Conservation (phyloP, 2,888 invertebrate species). For the Drepana falcataria region DNA sequence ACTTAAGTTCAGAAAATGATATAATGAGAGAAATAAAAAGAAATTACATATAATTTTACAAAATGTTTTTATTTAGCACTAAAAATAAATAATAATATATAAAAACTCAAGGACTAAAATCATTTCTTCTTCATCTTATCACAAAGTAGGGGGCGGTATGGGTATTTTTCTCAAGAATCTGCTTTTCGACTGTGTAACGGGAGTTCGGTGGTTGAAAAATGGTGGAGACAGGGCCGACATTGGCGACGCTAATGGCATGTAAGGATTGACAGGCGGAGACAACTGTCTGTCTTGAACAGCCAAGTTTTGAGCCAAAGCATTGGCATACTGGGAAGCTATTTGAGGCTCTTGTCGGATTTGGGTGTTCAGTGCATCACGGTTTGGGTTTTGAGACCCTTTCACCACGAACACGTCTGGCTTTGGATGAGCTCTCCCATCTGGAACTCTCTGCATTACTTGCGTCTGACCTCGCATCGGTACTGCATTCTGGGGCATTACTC, state of each 20-base stretch:
- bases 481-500: no score
- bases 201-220: conserved; percentile 30
- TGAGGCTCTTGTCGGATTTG: conserved; percentile 5
- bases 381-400: conserved; percentile 5
- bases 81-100: conserved; percentile 1
- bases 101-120: neutral
- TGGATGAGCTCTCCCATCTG: no score
- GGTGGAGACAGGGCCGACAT: conserved; percentile 33
- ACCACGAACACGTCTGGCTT: conserved; percentile 6
- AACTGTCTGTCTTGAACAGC: neutral
- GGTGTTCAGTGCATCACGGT: neutral
- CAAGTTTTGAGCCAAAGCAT: neutral
- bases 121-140: conserved; percentile 3
- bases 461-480: no score
- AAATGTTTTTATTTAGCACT: neutral
- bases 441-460: no score
- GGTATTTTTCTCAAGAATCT: conserved; percentile 21
- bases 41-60: neutral
- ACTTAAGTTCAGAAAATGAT: no score
- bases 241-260: conserved; percentile 40
- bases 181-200: conserved; percentile 34
- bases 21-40: neutral
- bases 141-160: conserved; percentile 37
- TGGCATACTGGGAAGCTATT: neutral
- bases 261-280: conserved; percentile 23